Evolutionary conservation across 1,140 invertebrate genomes (phyloP).

Genomic region (Dolichoris vasculosae): DNA sequence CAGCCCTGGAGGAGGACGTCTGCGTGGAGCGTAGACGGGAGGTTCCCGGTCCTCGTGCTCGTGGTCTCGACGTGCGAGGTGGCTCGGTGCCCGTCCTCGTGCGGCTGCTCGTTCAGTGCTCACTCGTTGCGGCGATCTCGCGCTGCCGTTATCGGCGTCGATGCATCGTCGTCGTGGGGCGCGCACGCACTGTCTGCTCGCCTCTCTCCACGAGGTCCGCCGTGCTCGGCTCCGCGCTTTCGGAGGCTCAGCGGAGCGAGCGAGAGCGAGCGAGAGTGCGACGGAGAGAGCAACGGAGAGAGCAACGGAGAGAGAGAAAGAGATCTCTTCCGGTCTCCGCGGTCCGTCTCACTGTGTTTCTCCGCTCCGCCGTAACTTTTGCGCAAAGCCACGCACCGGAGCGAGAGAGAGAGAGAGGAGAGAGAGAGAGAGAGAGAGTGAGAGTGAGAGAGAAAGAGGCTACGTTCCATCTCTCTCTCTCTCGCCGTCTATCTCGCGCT

Average conservation of each 20-base stretch:
- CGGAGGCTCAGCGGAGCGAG: slow-evolving; percentile 22
- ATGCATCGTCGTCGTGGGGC: slow-evolving; percentile 43
- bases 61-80: too few species aligned
- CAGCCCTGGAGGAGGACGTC: neutral
- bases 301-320: slow-evolving; percentile 25
- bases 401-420: slow-evolving; percentile 10
- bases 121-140: neutral
- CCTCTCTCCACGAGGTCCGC: slow-evolving; percentile 39
- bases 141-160: slow-evolving; percentile 13
- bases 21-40: neutral
- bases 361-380: slow-evolving; percentile 67
- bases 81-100: too few species aligned
- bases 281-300: slow-evolving; percentile 25
- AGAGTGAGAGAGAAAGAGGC: neutral
- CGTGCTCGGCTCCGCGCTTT: slow-evolving; percentile 20
- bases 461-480: slow-evolving; percentile 52
- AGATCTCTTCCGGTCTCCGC: slow-evolving; percentile 69
- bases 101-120: neutral
- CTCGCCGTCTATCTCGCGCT: slow-evolving; percentile 38
- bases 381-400: slow-evolving; percentile 63
- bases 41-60: neutral
- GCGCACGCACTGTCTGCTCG: slow-evolving; percentile 45
- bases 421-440: neutral
- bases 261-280: neutral
- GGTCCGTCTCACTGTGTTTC: slow-evolving; percentile 62